Conservation (phyloP, 2,797 vertebrate species). For the Helicolenus hilgendorfi region DNA sequence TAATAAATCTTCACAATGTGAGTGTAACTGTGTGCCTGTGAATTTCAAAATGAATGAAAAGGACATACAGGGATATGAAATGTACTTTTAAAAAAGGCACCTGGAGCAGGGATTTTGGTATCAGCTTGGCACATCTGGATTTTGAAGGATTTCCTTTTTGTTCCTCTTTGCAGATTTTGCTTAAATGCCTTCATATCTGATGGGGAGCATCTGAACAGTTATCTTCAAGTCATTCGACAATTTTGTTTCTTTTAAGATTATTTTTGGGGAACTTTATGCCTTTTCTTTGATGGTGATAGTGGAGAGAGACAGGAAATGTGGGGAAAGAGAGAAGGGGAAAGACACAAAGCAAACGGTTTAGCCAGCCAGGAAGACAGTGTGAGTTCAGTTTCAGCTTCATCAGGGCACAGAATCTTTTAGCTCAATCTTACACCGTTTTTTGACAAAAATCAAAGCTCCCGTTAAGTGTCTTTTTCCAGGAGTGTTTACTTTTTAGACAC, state of each 20-base stretch:
- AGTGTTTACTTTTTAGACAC: background rate
- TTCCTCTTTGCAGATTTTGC: conserved; percentile 10
- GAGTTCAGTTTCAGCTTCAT: conserved; percentile 3
- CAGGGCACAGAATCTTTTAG: background rate
- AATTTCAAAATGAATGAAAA: background rate
- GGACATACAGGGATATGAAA: background rate
- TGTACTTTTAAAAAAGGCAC: background rate
- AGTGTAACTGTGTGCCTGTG: background rate
- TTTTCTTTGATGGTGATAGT: background rate
- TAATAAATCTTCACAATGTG: background rate
- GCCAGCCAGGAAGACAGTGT: background rate
- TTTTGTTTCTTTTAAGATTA: background rate
- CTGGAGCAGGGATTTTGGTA: background rate
- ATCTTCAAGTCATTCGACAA: conserved; percentile 1
- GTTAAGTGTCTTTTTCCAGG: background rate
- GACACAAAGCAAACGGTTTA: background rate
- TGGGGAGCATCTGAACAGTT: background rate
- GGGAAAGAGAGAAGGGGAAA: background rate
- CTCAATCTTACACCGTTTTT: background rate
- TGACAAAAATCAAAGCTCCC: background rate
- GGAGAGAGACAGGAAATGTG: background rate
- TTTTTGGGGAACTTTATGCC: background rate
- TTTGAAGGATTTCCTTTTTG: background rate
- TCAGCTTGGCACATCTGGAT: background rate
- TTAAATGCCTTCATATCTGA: background rate